Percentiles rank a stretch among this genome's conserved stretches.
Evolutionary conservation across 1,140 invertebrate genomes (phyloP).

Genomic region (Drosophila cardini): DNA sequence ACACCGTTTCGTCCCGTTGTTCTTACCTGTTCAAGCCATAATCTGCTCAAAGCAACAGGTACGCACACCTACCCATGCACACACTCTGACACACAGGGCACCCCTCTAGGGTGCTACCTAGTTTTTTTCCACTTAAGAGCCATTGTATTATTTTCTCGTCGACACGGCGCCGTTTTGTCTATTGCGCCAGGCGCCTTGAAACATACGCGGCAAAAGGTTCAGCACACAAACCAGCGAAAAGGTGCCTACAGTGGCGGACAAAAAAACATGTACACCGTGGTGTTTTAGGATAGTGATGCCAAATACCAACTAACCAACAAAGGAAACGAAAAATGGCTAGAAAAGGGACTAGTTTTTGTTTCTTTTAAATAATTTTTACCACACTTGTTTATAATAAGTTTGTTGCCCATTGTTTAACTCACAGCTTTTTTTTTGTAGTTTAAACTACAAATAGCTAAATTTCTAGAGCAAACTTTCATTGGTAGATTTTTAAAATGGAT

Average conservation of each 20-base stretch:
- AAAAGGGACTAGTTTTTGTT: background rate
- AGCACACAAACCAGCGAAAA: background rate
- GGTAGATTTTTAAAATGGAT: no score
- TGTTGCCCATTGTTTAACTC: no score
- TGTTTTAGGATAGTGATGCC: no score
- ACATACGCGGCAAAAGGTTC: background rate
- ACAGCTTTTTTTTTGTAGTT: no score
- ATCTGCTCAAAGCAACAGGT: slow-evolving; percentile 55
- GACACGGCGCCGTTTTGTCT: slow-evolving; percentile 55
- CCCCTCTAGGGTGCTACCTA: slow-evolving; percentile 44
- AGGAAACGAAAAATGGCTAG: no score
- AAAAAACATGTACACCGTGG: no score
- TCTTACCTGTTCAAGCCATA: slow-evolving; percentile 54
- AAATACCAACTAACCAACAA: no score
- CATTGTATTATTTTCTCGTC: slow-evolving; percentile 27
- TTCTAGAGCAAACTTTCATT: no score
- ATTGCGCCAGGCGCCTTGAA: slow-evolving; percentile 74
- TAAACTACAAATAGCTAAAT: no score
- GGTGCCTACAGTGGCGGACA: no score
- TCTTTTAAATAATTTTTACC: no score
- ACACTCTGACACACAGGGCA: background rate
- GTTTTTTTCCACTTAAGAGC: slow-evolving; percentile 53
- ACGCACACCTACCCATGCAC: slow-evolving; percentile 13
- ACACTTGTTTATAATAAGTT: no score
- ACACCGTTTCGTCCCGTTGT: background rate